phyloP scores from a whole-genome alignment of 2,888 invertebrate species.

The Torymus auratus region DNA sequence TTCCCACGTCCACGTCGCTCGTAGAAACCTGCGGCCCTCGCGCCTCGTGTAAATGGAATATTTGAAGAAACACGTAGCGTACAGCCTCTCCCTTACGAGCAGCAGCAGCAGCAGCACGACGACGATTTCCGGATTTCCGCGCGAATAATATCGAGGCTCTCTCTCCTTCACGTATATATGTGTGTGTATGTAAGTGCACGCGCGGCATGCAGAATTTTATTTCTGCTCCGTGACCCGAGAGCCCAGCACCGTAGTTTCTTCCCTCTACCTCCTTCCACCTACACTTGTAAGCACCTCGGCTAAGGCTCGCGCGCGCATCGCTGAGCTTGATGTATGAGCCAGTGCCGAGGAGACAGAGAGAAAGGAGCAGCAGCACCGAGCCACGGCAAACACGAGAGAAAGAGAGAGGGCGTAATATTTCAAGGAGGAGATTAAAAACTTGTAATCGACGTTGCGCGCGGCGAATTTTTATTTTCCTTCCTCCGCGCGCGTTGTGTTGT shows the following conservation, averaged over 20 bases:
- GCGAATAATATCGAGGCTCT: constrained; percentile 42
- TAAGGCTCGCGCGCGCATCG: constrained; percentile 46
- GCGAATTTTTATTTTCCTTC: no score
- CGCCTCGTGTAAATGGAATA: constrained; percentile 11
- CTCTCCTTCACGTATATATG: no score
- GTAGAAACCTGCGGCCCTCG: background rate
- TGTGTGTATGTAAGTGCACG: constrained; percentile 31
- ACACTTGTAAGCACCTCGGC: constrained; percentile 39
- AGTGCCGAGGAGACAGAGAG: background rate
- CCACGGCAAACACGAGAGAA: background rate
- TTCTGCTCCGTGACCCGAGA: constrained; percentile 50
- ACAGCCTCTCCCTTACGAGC: background rate
- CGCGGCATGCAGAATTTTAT: constrained; percentile 53
- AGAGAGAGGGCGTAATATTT: background rate
- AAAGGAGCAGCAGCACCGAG: background rate
- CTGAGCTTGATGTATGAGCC: constrained; percentile 55
- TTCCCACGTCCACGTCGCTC: no score
- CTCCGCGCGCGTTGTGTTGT: no score
- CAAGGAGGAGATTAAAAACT: no score
- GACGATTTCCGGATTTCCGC: constrained; percentile 26
- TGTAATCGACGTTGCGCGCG: no score
- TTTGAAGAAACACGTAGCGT: constrained; percentile 36
- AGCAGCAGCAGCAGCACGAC: background rate
- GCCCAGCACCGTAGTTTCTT: constrained; percentile 9
- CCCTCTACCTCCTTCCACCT: background rate